Base-by-base conservation (phyloP, 2,113 vertebrate species). In the Bujurquina vittata region DNA sequence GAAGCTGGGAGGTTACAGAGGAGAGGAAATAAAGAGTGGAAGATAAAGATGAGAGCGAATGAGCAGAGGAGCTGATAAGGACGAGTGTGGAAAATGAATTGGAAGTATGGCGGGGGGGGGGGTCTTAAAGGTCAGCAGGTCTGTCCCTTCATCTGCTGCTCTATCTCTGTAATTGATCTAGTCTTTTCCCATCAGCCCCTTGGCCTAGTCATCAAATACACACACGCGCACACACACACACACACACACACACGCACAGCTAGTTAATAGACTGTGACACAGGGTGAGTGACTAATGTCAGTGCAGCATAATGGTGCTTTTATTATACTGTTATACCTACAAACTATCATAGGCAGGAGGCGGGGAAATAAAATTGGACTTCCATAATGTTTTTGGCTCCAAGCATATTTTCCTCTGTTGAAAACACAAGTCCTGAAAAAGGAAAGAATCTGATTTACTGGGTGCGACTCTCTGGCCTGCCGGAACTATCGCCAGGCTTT, bases 91-190 rank as follows among this genome's bases (percentile, higher is more conserved):
- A 57, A 84, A 85, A 85, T 76, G 56, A 87, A 73, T 79, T 54
- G 80, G 77, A 80, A n/a, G 57, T 81, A 62, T 33, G n/a, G 61
- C 1, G 12, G 37, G 20, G 57, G 9, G 46, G 5, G 60, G 49
- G 14, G 72, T 81, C 84, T 40, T 78, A 89, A 88, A 90, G 88
- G 91, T 90, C 89, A 89, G 60, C 85, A 88, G 81, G 79, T 84
- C 88, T 78, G 69, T 84, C 82, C 74, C 86, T 88, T 86, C 85
- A 83, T 84, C 80, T 7, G 49, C 83, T 81, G 58, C 83, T 89
- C 81, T 77, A 83, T 89, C 88, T 83, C 72, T 88, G 75, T 87
- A 87, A 91, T 93, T 92, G 86, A 90, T 93, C 83, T 69, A 43
- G 79, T 90, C 81, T 91, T 88, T 87, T 86, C 81, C 85, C 81